phyloP scores from a whole-genome alignment of 2,888 invertebrate genomes.

The Caenorhabditis virilis region DNA sequence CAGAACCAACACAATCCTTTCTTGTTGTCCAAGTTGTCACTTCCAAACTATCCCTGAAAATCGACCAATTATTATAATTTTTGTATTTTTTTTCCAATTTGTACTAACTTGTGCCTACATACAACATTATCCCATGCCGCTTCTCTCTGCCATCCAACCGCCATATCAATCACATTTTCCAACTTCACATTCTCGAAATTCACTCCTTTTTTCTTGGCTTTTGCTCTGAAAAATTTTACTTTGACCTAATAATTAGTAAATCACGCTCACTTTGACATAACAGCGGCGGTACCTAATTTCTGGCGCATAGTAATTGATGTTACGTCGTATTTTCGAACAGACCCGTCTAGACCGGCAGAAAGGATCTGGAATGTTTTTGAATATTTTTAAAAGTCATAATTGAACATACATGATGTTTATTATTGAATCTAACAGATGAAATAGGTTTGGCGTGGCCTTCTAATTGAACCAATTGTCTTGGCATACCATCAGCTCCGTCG shows the following conservation, averaged over 20 bases:
- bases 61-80: neutral
- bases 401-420: constrained; percentile 33
- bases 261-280: neutral
- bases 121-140: constrained; percentile 67
- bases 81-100: neutral
- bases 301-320: constrained; percentile 47
- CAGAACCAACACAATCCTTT: constrained; percentile 43
- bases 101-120: constrained; percentile 53
- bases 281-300: constrained; percentile 58
- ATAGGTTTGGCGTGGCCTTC: constrained; percentile 71
- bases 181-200: constrained; percentile 31
- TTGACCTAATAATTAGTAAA: neutral
- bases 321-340: constrained; percentile 56
- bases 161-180: constrained; percentile 58
- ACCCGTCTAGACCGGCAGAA: constrained; percentile 59
- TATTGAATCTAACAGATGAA: constrained; percentile 25
- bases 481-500: constrained; percentile 84
- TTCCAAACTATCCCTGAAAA: constrained; percentile 10
- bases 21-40: constrained; percentile 67
- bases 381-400: constrained; percentile 3
- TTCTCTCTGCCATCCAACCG: constrained; percentile 56
- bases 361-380: constrained; percentile 41
- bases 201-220: constrained; percentile 35
- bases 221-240: constrained; percentile 25
- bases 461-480: constrained; percentile 66